Evolutionary conservation across 2,888 invertebrate species (phyloP).

Genomic region (Phasia obesa): DNA sequence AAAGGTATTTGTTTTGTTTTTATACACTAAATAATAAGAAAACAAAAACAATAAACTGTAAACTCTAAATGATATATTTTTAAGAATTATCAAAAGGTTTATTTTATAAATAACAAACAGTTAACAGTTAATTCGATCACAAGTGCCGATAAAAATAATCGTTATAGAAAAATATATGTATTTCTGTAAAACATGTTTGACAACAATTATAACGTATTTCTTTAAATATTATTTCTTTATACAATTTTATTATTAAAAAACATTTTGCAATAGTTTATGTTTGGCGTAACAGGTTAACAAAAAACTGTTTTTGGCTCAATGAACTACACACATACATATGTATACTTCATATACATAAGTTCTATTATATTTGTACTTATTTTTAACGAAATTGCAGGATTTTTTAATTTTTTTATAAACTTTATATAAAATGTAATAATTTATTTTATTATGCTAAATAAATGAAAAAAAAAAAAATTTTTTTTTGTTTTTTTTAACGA

Average conservation of each 20-base stretch:
- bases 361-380: slow-evolving; percentile 70
- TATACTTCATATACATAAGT: slow-evolving; percentile 29
- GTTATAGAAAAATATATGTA: slow-evolving; percentile 23
- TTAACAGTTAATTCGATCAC: slow-evolving; percentile 74
- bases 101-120: slow-evolving; percentile 29
- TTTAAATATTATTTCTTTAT: neutral
- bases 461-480: slow-evolving; percentile 20
- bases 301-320: slow-evolving; percentile 74
- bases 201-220: neutral
- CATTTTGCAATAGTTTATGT: slow-evolving; percentile 73
- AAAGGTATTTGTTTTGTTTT: slow-evolving; percentile 63
- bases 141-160: slow-evolving; percentile 74
- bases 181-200: neutral
- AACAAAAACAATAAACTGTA: slow-evolving; percentile 14
- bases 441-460: slow-evolving; percentile 59
- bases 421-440: slow-evolving; percentile 59
- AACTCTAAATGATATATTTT: slow-evolving; percentile 28
- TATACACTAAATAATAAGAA: slow-evolving; percentile 43
- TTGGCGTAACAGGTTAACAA: slow-evolving; percentile 73
- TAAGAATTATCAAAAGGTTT: slow-evolving; percentile 48
- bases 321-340: slow-evolving; percentile 71
- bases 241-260: slow-evolving; percentile 34
- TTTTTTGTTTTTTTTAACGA: too few species aligned
- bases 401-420: slow-evolving; percentile 72
- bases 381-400: slow-evolving; percentile 80